Percentiles rank a stretch among this genome's conserved stretches.
Conservation (phyloP, 2,113 vertebrate genomes). For the Daboia siamensis region DNA sequence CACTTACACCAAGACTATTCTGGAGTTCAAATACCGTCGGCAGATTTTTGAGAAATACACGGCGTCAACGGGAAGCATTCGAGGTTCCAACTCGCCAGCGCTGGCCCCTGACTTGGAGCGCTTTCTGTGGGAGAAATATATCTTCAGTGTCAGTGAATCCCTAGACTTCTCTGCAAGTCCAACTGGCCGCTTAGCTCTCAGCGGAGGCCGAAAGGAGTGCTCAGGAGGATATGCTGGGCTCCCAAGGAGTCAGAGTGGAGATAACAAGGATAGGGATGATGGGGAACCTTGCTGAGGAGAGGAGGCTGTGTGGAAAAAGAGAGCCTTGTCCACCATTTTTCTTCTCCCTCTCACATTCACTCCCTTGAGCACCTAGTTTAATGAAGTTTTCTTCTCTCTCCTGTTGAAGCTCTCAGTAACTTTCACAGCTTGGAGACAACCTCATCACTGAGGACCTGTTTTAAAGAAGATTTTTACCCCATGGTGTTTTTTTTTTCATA, state of each 20-base stretch:
- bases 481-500: background rate
- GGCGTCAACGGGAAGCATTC: constrained; percentile 55
- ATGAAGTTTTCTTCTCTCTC: background rate
- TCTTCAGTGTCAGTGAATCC: constrained; percentile 75
- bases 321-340: background rate
- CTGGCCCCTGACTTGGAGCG: constrained; percentile 65
- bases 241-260: constrained; percentile 71
- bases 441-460: background rate
- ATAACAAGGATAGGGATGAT: constrained; percentile 62
- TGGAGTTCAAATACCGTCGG: constrained; percentile 73
- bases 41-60: constrained; percentile 71
- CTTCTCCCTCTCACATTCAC: background rate
- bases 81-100: constrained; percentile 51
- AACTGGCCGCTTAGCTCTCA: constrained; percentile 36
- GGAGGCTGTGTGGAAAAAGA: background rate
- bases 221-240: constrained; percentile 63
- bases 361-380: background rate
- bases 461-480: background rate
- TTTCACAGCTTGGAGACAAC: background rate
- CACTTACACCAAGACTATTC: constrained; percentile 84
- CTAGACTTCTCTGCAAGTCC: constrained; percentile 68
- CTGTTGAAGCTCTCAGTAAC: background rate
- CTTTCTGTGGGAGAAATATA: constrained; percentile 53
- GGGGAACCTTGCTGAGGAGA: constrained; percentile 34
- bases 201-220: constrained; percentile 58